Base-by-base conservation (phyloP, 2,113 vertebrate genomes). In the Protobothrops mucrosquamatus region DNA sequence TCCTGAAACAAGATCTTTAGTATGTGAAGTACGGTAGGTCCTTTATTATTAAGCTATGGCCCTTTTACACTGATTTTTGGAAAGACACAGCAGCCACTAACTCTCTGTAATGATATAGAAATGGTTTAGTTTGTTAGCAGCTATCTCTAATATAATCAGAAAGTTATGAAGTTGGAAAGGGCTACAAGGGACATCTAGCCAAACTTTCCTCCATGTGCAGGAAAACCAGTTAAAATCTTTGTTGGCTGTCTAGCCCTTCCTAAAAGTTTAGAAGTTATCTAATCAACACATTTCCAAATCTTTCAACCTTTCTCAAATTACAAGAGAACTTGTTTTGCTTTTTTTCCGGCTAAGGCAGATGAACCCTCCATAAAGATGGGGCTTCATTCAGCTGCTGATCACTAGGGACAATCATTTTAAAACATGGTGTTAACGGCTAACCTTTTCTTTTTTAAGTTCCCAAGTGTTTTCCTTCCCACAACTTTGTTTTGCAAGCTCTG, bases 401-500 rank as follows among this genome's bases (percentile, higher is more conserved):
- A 90, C 89, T 0, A 3, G 64, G 54, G 61, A 3, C 29, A 3
- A 51, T 52, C 4, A 34, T 56, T 7, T 23, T 55, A 43, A 11
- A 48, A 22, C 1, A 0, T 14, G 85, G 57, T 2, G 14, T 90
- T 48, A 85, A n/a, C 64, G 29, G 43, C 88, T 0, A 56, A 94
- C 56, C 94, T 56, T 0, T 4, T 0, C n/a, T 0, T 0, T 6
- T 0, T 29, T 0, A 89, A 0, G 1, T 2, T 92, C 34, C 14
- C 0, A 1, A 4, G 55, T 0, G 0, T 11, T 91, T 46, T 43
- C 48, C 88, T 93, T 91, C 92, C 91, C 2, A 74, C 92, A 92
- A 90, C 46, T 34, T 74, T 56, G 92, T 85, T 92, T 69, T 93
- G 69, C 34, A 26, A 88, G 89, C 91, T 94, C 0, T 1, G 6